Base-by-base conservation (phyloP, 2,113 vertebrate genomes). In the Otus sunia region DNA sequence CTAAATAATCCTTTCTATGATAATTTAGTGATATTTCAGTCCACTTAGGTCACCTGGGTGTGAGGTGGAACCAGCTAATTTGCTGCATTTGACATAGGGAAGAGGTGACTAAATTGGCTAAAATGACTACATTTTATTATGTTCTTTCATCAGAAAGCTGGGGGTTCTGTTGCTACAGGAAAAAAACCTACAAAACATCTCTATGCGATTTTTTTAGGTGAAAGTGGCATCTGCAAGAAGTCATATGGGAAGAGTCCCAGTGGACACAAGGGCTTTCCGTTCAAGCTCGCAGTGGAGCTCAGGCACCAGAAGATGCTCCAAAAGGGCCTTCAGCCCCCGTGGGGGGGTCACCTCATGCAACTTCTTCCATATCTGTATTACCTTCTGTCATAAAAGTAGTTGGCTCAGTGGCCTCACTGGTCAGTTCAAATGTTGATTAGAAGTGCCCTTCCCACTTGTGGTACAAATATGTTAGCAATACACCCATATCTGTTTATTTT, bases 21-120 rank as follows among this genome's bases (percentile, higher is more conserved):
- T 60, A 56, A 85, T 34, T 67, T 26, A 75, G 7, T 68, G 77
- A 19, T 25, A 39, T 72, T 89, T 71, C 55, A 11, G 18, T 59
- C 56, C 18, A 50, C 22, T 50, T 66, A 21, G 0, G 0, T 84
- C 32, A 84, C 0, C 2, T 39, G 6, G 14, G 4, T 77, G 7
- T 74, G 64, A 63, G 32, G 4, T 55, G 47, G 41, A 86, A 78
- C n/a, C 55, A 73, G 25, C 25, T 69, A 36, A 45, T 64, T 88
- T 43, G 13, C 27, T 92, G 15, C 55, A 62, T 73, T 83, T 84
- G 80, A 8, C 30, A 34, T 5, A 39, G 45, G 13, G 60, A 71
- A 85, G 21, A 84, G 85, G 62, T 55, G 1, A 29, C 19, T 36
- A 17, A 34, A 26, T 25, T 72, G 39, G 47, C 19, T 29, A 72